These are phyloP conservation scores for Malacoraja senta DNA, from an alignment of 2,797 vertebrate species.

Conservation along the genomic window DNA sequence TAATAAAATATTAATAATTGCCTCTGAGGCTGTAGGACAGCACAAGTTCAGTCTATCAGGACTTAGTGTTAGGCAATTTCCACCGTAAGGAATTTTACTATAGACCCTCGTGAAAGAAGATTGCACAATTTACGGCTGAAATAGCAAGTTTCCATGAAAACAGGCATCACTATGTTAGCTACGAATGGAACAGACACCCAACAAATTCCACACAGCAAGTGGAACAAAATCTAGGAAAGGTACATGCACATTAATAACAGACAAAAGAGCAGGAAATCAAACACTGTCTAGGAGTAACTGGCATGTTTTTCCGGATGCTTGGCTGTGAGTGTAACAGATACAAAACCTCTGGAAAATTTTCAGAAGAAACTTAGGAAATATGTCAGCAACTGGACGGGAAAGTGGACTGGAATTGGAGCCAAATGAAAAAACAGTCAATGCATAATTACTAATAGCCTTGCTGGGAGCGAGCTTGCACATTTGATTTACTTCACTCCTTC, in stretches of 20 bases:
- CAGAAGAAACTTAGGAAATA: slow-evolving; percentile 13
- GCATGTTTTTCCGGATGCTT: slow-evolving; percentile 36
- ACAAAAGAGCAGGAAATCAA: slow-evolving; percentile 31
- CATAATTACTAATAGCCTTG: background rate
- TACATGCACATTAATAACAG: slow-evolving; percentile 29
- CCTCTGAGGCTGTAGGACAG: background rate
- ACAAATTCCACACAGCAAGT: slow-evolving; percentile 16
- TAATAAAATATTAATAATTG: background rate
- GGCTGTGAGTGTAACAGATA: slow-evolving; percentile 37
- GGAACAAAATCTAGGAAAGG: slow-evolving; percentile 32
- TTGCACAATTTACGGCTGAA: background rate
- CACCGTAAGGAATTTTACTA: background rate
- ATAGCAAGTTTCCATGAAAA: slow-evolving; percentile 32
- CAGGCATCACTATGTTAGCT: slow-evolving; percentile 8
- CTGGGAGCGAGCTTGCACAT: background rate
- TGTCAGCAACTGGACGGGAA: background rate
- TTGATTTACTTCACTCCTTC: background rate
- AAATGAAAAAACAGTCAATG: background rate
- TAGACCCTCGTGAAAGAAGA: background rate
- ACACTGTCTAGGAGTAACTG: slow-evolving; percentile 36
- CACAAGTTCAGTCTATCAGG: background rate
- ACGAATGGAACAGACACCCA: slow-evolving; percentile 1
- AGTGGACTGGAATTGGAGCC: background rate
- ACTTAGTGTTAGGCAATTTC: background rate
- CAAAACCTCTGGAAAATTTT: slow-evolving; percentile 30